phyloP scores from a whole-genome alignment of 2,888 invertebrate genomes.

The Steromphala cineraria region DNA sequence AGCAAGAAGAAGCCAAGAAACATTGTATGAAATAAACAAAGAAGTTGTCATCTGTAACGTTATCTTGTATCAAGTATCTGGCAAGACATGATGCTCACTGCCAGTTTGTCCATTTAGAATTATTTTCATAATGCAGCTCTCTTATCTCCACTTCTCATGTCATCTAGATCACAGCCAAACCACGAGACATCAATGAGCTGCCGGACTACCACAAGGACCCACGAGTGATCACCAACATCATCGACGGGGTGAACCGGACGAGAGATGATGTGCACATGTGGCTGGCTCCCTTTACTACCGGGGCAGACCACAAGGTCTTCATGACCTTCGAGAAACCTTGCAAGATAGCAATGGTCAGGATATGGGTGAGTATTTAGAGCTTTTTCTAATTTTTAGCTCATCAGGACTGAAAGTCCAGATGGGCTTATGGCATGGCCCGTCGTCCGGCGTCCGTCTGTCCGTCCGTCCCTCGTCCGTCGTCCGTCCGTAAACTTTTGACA shows the following conservation, averaged over 20 bases:
- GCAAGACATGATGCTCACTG: neutral
- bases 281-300: slow-evolving; percentile 82
- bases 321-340: slow-evolving; percentile 79
- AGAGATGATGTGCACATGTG: slow-evolving; percentile 87
- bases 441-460: no score
- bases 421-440: no score
- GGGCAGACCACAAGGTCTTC: slow-evolving; percentile 80
- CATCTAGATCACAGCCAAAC: slow-evolving; percentile 78
- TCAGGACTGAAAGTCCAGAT: no score
- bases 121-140: neutral
- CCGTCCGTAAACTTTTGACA: no score
- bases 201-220: slow-evolving; percentile 82
- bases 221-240: slow-evolving; percentile 80
- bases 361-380: slow-evolving; percentile 80
- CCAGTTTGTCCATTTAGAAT: neutral
- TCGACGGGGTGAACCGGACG: slow-evolving; percentile 85
- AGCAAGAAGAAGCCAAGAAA: no score
- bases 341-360: slow-evolving; percentile 81
- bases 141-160: neutral
- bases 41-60: no score
- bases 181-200: slow-evolving; percentile 81
- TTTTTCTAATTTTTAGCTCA: no score
- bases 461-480: no score
- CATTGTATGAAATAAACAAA: no score
- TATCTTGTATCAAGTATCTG: no score